These are phyloP conservation scores for Cerastoderma edule DNA, from an alignment of 2,888 invertebrate species.

Conservation along the genomic window DNA sequence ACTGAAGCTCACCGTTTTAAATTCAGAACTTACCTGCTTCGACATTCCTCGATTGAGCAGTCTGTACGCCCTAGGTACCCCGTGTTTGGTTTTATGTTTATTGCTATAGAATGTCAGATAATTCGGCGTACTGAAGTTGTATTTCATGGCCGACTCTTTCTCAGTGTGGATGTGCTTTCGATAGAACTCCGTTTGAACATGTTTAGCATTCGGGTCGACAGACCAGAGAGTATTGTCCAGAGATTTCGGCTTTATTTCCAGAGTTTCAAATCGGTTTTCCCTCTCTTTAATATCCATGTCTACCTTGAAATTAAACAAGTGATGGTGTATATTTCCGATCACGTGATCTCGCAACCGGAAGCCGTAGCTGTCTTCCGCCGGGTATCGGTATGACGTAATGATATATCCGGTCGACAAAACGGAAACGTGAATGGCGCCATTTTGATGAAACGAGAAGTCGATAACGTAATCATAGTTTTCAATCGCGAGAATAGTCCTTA, in stretches of 20 bases:
- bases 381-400: conserved; percentile 58
- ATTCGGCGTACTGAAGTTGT: conserved; percentile 74
- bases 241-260: conserved; percentile 66
- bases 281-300: conserved; percentile 75
- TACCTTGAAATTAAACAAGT: conserved; percentile 75
- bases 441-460: conserved; percentile 79
- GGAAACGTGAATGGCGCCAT: conserved; percentile 70
- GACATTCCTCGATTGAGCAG: conserved; percentile 68
- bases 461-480: conserved; percentile 78
- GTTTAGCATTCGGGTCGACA: conserved; percentile 34
- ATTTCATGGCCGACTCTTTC: conserved; percentile 71
- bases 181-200: conserved; percentile 60
- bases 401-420: conserved; percentile 76
- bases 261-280: conserved; percentile 75
- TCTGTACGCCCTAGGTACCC: conserved; percentile 71
- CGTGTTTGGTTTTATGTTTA: conserved; percentile 55
- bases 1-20: no score
- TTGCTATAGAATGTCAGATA: conserved; percentile 76
- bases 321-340: conserved; percentile 74
- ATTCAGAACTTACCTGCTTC: conserved; percentile 57
- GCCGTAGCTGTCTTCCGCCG: conserved; percentile 63
- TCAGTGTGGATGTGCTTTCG: conserved; percentile 65
- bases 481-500: conserved; percentile 70
- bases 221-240: conserved; percentile 60
- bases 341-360: conserved; percentile 67